These are phyloP conservation scores for Drosophila incognita DNA, from an alignment of 2,888 invertebrate genomes.

Conservation along the genomic window DNA sequence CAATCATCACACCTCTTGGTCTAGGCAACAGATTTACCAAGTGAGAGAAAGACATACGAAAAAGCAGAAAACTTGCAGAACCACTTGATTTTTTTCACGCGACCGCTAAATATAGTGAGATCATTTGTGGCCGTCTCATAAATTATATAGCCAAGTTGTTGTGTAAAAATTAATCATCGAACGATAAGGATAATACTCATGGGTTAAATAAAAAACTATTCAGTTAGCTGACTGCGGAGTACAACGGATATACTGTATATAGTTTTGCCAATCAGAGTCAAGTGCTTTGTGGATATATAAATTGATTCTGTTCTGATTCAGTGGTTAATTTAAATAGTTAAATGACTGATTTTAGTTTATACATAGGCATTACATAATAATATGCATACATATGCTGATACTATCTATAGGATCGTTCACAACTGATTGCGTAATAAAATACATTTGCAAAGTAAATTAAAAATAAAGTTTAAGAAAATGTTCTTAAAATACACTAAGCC, in stretches of 20 bases:
- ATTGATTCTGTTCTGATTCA: not conserved
- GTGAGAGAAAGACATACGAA: conserved; percentile 1
- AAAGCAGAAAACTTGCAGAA: conserved; percentile 28
- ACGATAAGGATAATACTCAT: conserved; percentile 24
- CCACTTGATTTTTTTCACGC: conserved; percentile 29
- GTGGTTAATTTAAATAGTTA: not conserved
- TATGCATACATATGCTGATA: not conserved
- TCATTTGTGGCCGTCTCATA: conserved; percentile 26
- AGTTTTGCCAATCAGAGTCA: not conserved
- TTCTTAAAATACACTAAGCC: not conserved
- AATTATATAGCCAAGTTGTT: conserved; percentile 3
- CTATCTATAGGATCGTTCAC: not conserved
- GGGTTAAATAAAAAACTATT: not conserved
- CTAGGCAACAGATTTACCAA: conserved; percentile 11
- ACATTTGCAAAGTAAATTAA: not conserved
- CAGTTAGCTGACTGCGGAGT: not conserved
- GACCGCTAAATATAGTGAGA: conserved; percentile 20
- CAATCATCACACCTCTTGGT: not conserved
- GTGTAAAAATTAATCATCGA: not conserved
- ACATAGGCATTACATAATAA: not conserved
- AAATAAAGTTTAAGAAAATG: not conserved
- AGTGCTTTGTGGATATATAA: not conserved
- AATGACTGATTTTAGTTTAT: not conserved
- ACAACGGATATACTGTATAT: too few species aligned
- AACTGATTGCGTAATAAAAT: not conserved